Evolutionary conservation across 2,888 invertebrate genomes (phyloP).

Genomic region (Brachyopa scutellaris): DNA sequence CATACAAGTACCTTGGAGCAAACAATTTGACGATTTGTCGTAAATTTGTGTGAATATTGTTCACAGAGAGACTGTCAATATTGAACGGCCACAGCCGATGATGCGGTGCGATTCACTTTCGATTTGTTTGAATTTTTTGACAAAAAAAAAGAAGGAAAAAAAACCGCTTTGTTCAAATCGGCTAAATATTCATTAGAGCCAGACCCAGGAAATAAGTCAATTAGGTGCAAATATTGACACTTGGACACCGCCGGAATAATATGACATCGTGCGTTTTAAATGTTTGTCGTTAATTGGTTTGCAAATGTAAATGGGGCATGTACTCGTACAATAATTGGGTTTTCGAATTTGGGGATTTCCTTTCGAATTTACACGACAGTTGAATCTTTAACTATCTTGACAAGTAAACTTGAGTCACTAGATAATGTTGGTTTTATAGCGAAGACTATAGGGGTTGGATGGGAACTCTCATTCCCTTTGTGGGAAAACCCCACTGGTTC

Average conservation of each 20-base stretch:
- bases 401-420: not conserved
- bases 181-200: constrained; percentile 35
- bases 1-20: constrained; percentile 12
- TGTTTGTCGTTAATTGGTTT: constrained; percentile 69
- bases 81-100: constrained; percentile 10
- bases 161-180: constrained; percentile 49
- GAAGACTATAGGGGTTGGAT: too few relatives aligned
- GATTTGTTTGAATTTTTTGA: constrained; percentile 63
- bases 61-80: constrained; percentile 49
- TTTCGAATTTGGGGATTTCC: constrained; percentile 44
- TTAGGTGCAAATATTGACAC: constrained; percentile 62
- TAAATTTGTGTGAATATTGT: constrained; percentile 47
- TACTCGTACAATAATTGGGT: constrained; percentile 43
- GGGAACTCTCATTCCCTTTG: too few relatives aligned
- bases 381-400: not conserved
- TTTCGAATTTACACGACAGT: constrained; percentile 4
- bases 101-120: constrained; percentile 54
- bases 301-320: constrained; percentile 59
- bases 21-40: constrained; percentile 61
- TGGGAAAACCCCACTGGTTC: too few relatives aligned
- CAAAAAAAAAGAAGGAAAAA: too few relatives aligned
- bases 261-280: constrained; percentile 51
- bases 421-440: too few relatives aligned
- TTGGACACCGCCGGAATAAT: constrained; percentile 61
- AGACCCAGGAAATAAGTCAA: constrained; percentile 61